Percentiles rank a stretch among this genome's conserved stretches.
These are phyloP conservation scores for Desmodus rotundus DNA, from an alignment of 2,113 vertebrate species.

Conservation along the genomic window DNA sequence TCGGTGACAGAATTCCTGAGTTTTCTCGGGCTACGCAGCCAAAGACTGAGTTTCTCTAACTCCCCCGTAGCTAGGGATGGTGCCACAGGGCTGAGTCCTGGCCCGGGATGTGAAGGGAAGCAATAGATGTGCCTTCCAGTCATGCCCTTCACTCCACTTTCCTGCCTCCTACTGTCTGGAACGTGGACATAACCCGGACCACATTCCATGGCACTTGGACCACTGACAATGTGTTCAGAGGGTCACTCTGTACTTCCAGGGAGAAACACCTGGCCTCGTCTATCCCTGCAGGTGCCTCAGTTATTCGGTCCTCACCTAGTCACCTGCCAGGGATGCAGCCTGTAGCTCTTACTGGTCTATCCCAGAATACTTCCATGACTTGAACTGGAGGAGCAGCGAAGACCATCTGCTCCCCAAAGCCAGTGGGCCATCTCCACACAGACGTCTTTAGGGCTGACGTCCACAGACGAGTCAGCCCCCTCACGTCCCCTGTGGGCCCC, in stretches of 20 bases:
- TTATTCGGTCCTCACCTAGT: neutral
- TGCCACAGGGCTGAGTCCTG: neutral
- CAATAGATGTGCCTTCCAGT: neutral
- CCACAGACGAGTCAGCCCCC: neutral
- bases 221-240: fast-evolving
- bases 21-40: neutral
- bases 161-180: neutral
- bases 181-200: fast-evolving
- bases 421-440: neutral
- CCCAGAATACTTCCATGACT: neutral
- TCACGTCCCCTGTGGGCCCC: neutral
- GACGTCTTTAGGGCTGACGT: neutral
- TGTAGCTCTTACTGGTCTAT: neutral
- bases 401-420: neutral
- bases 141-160: too few species aligned
- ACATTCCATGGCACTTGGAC: fast-evolving
- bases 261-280: neutral
- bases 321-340: neutral
- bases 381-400: neutral
- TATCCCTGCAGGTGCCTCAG: too few species aligned
- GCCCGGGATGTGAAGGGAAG: neutral
- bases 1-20: neutral
- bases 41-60: neutral
- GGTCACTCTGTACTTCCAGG: neutral
- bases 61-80: neutral